Conservation (phyloP, 2,888 invertebrate genomes). For the Drosophila planitibia region DNA sequence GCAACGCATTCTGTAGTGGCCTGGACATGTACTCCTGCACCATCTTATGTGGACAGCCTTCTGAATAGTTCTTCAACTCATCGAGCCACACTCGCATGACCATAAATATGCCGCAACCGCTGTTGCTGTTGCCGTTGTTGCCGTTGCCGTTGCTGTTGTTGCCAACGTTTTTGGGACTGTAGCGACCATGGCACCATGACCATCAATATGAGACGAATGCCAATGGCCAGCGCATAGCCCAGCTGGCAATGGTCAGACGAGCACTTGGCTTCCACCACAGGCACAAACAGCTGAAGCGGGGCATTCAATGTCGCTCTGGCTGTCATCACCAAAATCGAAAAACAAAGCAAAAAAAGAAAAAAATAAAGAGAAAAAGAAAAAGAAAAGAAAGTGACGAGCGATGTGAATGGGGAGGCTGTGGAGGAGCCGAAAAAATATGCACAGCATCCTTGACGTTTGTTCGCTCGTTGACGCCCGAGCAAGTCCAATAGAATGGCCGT, state of each 20-base stretch:
- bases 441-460: slow-evolving; percentile 80
- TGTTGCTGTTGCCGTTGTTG: slow-evolving; percentile 2
- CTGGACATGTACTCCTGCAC: not conserved
- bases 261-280: slow-evolving; percentile 49
- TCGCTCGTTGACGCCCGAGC: slow-evolving; percentile 77
- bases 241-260: slow-evolving; percentile 56
- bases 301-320: slow-evolving; percentile 80
- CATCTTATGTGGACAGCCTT: not conserved
- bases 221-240: slow-evolving; percentile 41
- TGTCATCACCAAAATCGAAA: slow-evolving; percentile 80
- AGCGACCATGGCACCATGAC: slow-evolving; percentile 43
- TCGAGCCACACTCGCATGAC: slow-evolving; percentile 45
- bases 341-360: slow-evolving; percentile 17
- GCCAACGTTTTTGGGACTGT: not conserved
- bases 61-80: not conserved
- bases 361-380: not conserved
- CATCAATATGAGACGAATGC: slow-evolving; percentile 74
- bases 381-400: slow-evolving; percentile 30
- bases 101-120: slow-evolving; percentile 42
- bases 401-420: slow-evolving; percentile 9
- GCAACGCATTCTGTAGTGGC: not conserved
- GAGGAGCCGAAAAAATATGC: slow-evolving; percentile 54
- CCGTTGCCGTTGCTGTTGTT: slow-evolving; percentile 2
- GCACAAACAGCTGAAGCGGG: slow-evolving; percentile 79
- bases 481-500: slow-evolving; percentile 38